Evolutionary conservation across 2,888 invertebrate species (phyloP), one percentile per base, ranked within the genome.

Genomic region (Hartigia nigra): DNA sequence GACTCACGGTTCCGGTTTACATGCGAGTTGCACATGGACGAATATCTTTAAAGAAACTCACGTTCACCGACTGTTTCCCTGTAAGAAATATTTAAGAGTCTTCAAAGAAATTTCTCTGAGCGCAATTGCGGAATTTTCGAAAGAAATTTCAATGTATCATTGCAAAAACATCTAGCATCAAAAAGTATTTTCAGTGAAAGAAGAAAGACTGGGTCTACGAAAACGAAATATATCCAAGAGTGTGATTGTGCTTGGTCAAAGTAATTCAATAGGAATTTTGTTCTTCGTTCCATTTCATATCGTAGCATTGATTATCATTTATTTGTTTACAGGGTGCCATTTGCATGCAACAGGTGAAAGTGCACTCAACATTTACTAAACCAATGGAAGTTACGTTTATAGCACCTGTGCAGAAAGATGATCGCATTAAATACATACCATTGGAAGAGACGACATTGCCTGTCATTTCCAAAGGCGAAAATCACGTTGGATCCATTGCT

Each of bases 11-110:
- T 79, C 95, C 95, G n/a, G 94, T 97, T 78, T 94, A 94, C 83
- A 95, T 96, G 90, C 93, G 94, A 86, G 95, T 96, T n/a, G 95
- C 96, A 0, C 94, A 95, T 85, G 97, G 97, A 39, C 94, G 94
- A 87, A 92, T 97, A 81, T 88, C 90, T 12, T 81, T 91, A 77
- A 90, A 91, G 93, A 95, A 91, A 86, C 92, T 97, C 55, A 93
- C 95, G 76, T 96, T 97, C 90, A 94, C 95, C 82, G 95, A 96
- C 90, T 96, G 96, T 87, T 97, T 96, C 93, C 97, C 96, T 82
- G 96, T 96, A 92, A 94, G 94, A 93, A 82, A 55, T 55, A 55
- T 55, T 55, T 55, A 55, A 55, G 23, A 55, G 55, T 55, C 55
- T 55, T 55, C 55, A 55, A 55, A 23, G 55, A 23, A 55, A 55